Base-by-base conservation (phyloP, 2,797 vertebrate genomes). In the Phoxinus dragarum region DNA sequence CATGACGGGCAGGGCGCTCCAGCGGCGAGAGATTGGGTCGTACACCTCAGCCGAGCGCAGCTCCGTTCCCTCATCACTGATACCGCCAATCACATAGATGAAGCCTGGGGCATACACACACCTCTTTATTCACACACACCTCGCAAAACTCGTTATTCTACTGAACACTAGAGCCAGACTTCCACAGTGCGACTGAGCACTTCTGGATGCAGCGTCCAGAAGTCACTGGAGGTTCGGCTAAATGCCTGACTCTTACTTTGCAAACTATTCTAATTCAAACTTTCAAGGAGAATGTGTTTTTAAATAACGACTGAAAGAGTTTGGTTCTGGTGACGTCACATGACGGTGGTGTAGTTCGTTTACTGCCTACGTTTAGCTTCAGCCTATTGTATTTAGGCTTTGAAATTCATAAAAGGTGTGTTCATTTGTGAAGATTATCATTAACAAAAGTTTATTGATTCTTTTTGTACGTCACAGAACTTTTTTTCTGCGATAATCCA, bases 21-120 rank as follows among this genome's bases (percentile, higher is more conserved):
- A 99, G 0, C 97, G 96, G 49, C 93, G 97, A 21, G 96, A 96
- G 89, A 99, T 96, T 1, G 98, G 98, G 90, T 99, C 97, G 0
- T 97, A 99, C 38, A 96, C 94, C 91, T 99, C 98, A 1, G 96
- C 96, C 3, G 98, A 98, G 88, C 94, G 90, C 74, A 99, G 95
- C 92, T 99, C 98, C 90, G 94, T 93, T 80, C 98, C 98, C 91
- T 98, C 97, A 17, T 96, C 96, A 80, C 96, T 97, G 93, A 98
- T 97, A 64, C 98, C 98, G 11, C 98, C 98, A 38, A 98, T 93
- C 81, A 98, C 96, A 17, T 99, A 99, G 90, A 99, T 98, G 86
- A 97, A 95, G 83, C 98, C 98, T 99, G 88, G 31, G 68, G 61
- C 72, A 76, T 23, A 21, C 34, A 21, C 27, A n/a, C 44, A 12